Base-by-base conservation (phyloP, 2,113 vertebrate species). In the Carassius carassius region DNA sequence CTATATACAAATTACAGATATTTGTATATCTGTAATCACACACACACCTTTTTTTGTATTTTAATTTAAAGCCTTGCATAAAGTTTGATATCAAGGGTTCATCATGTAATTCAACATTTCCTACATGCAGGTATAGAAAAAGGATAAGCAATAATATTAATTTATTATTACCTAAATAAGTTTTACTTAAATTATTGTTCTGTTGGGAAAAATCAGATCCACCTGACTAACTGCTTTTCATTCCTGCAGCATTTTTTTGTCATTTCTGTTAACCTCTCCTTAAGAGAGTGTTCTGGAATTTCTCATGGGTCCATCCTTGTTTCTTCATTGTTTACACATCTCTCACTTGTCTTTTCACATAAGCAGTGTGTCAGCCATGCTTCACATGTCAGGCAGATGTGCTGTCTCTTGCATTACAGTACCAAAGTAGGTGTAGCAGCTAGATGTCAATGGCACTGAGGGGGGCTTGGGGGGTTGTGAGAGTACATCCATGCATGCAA, bases 341-440 rank as follows among this genome's bases (percentile, higher is more conserved):
- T 78, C 60, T 49, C 75, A 49, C 78, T 81, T 86, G 62, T 67
- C 77, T 84, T 78, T 70, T 58, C 19, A 37, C 47, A 54, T 25
- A 9, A 62, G 58, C 78, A 75, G 72, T 44, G 83, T 44, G 62
- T 77, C 25, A 76, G 65, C 23, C 35, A 67, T 83, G 84, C 75
- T 91, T 92, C 90, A 93, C 91, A 88, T 93, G 93, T 44, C 9
- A 81, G 82, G 78, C 92, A 94, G 92, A 93, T 93, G 93, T 91
- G 90, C 75, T 49, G 83, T 84, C 84, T 88, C 85, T 21, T 4
- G 83, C 84, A 84, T 84, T 85, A 85, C 63, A 85, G 80, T 62
- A 75, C 72, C 80, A 87, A 82, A 76, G 86, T 86, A 86, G 89
- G 89, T 83, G 88, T 58, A 25, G 74, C 78, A 67, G 44, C 58